A percentile compares a stretch with the other conserved stretches of the same genome.
Evolutionary conservation across 2,797 vertebrate species (phyloP).

Genomic region (Bradypodion ventrale): DNA sequence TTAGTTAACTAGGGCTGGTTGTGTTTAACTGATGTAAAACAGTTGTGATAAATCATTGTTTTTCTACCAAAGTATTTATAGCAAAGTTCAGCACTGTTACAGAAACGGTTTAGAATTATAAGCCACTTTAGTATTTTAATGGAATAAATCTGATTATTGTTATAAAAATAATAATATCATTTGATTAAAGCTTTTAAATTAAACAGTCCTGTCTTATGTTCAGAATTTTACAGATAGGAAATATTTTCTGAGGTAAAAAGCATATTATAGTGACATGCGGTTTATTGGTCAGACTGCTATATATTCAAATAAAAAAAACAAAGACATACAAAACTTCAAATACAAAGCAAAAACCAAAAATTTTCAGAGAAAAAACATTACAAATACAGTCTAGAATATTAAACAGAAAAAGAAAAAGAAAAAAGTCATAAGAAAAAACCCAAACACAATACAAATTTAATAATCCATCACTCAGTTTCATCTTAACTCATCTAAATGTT

Average conservation of each 20-base stretch:
- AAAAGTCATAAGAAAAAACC: too few species aligned
- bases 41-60: constrained; percentile 47
- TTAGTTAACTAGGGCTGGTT: constrained; percentile 62
- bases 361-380: too few species aligned
- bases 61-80: neutral
- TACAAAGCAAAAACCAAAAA: too few species aligned
- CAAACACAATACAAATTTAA: too few species aligned
- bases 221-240: neutral
- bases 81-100: constrained; percentile 38
- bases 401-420: too few species aligned
- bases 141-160: neutral
- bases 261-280: neutral
- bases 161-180: neutral
- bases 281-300: neutral
- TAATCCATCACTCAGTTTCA: too few species aligned
- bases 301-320: too few species aligned
- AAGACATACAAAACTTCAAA: too few species aligned
- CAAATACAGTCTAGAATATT: too few species aligned
- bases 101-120: constrained; percentile 34
- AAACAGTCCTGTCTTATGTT: constrained; percentile 9
- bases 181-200: neutral
- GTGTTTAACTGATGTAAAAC: constrained; percentile 58
- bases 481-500: too few species aligned
- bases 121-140: constrained; percentile 14
- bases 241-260: neutral